A percentile compares a stretch with the other conserved stretches of the same genome.
Conservation (phyloP, 2,888 invertebrate species). For the Heliconius charithonia region DNA sequence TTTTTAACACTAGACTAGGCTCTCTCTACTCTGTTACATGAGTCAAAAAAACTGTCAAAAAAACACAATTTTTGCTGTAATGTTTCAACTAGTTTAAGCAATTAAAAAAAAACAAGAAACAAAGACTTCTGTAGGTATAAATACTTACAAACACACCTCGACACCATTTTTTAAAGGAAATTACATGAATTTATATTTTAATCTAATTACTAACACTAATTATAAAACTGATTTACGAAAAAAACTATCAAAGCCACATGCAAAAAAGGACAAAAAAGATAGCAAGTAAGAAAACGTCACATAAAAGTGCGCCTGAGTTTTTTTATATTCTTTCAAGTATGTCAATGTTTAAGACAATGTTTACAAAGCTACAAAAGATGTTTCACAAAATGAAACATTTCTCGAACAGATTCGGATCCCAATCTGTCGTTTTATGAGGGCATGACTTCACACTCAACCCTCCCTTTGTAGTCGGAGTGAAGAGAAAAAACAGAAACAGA, state of each 20-base stretch:
- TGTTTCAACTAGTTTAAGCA: too few relatives aligned
- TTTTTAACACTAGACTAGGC: too few relatives aligned
- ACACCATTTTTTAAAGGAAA: too few relatives aligned
- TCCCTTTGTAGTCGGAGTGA: conserved; percentile 45
- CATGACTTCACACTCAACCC: conserved; percentile 49
- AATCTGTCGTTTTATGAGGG: conserved; percentile 54
- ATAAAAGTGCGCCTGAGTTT: background rate
- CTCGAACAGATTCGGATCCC: conserved; percentile 48
- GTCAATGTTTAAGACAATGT: conserved; percentile 35
- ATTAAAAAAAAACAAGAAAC: too few relatives aligned
- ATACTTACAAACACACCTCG: too few relatives aligned
- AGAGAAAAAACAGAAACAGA: conserved; percentile 38
- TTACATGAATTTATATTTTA: background rate
- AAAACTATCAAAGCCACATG: background rate
- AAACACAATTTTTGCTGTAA: too few relatives aligned
- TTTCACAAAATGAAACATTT: conserved; percentile 50
- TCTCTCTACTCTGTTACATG: too few relatives aligned
- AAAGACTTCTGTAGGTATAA: too few relatives aligned
- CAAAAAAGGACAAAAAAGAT: background rate
- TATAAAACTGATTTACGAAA: too few relatives aligned
- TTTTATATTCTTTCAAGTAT: conserved; percentile 2
- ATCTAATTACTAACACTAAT: background rate
- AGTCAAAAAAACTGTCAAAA: too few relatives aligned
- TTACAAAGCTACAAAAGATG: conserved; percentile 50
- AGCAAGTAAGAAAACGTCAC: background rate